Conservation (phyloP, 2,888 invertebrate species). For the Papilio protenor region DNA sequence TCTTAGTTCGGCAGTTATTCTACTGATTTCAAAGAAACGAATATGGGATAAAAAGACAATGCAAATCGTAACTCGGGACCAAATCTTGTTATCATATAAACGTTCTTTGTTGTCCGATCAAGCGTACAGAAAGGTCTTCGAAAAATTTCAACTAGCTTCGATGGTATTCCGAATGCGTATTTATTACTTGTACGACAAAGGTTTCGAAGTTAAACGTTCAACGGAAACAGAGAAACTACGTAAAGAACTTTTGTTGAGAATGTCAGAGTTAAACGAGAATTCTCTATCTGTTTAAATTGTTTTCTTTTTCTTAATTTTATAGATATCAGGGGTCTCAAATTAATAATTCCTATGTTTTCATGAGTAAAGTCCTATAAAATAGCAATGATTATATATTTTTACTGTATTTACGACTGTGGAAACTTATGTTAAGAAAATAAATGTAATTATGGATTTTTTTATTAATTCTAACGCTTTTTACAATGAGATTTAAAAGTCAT, state of each 20-base stretch:
- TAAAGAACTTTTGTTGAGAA: constrained; percentile 26
- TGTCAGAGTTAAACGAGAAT: constrained; percentile 8
- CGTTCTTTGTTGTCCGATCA: constrained; percentile 26
- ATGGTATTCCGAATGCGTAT: constrained; percentile 29
- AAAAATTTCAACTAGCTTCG: constrained; percentile 9
- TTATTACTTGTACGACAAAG: constrained; percentile 36
- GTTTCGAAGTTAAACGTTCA: constrained; percentile 13
- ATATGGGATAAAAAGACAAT: neutral
- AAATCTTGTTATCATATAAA: constrained; percentile 11
- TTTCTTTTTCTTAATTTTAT: neutral
- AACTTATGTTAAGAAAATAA: no score
- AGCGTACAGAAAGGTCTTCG: constrained; percentile 18
- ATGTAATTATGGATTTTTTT: no score
- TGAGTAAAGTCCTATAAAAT: no score
- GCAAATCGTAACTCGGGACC: neutral
- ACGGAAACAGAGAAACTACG: constrained; percentile 6
- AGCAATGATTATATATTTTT: no score
- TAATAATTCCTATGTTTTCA: no score
- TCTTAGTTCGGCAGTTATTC: neutral
- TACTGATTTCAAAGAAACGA: neutral
- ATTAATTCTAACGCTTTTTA: no score
- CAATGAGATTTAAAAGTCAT: no score
- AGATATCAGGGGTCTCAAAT: no score
- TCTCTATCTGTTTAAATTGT: neutral
- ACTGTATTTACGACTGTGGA: no score